Percentiles rank a stretch among this genome's conserved stretches.
These are phyloP conservation scores for Blastomussa wellsi DNA, from an alignment of 92 coral and sea anemone species.

Conservation along the genomic window DNA sequence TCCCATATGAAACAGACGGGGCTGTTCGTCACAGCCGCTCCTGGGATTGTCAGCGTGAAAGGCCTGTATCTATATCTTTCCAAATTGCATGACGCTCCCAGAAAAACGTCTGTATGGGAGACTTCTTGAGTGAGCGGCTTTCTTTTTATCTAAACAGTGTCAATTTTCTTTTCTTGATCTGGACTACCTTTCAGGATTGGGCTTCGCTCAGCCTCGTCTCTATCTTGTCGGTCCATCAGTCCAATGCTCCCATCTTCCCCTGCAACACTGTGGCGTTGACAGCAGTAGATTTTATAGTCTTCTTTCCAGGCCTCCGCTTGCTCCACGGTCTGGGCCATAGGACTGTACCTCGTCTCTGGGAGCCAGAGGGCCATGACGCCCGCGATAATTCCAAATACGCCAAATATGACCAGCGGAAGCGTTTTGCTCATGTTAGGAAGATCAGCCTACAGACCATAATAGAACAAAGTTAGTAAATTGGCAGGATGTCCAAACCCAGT, in stretches of 20 bases:
- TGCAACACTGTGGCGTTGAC: slow-evolving; percentile 10
- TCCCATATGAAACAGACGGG: no score
- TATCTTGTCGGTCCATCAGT: background rate
- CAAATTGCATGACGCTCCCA: no score
- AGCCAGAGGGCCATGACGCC: slow-evolving; percentile 76
- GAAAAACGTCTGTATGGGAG: no score
- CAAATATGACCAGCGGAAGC: slow-evolving; percentile 77
- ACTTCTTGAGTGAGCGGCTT: background rate
- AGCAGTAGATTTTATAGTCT: slow-evolving; percentile 62
- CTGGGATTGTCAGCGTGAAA: no score
- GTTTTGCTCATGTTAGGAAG: slow-evolving; percentile 50
- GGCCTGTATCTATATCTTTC: no score
- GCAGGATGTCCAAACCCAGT: background rate
- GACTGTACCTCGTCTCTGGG: slow-evolving; percentile 82
- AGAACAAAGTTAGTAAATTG: background rate
- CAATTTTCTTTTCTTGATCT: background rate
- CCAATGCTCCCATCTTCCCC: background rate
- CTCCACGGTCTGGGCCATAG: slow-evolving; percentile 86
- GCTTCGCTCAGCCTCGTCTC: background rate
- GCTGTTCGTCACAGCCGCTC: no score
- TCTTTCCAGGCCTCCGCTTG: slow-evolving; percentile 83
- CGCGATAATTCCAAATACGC: slow-evolving; percentile 73
- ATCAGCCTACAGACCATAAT: slow-evolving; percentile 41
- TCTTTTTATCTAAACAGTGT: slow-evolving; percentile 1
- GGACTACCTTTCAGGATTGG: background rate